Percentiles rank a stretch among this genome's conserved stretches.
Evolutionary conservation across 2,797 vertebrate species (phyloP).

Genomic region (Orestias chungarensis): DNA sequence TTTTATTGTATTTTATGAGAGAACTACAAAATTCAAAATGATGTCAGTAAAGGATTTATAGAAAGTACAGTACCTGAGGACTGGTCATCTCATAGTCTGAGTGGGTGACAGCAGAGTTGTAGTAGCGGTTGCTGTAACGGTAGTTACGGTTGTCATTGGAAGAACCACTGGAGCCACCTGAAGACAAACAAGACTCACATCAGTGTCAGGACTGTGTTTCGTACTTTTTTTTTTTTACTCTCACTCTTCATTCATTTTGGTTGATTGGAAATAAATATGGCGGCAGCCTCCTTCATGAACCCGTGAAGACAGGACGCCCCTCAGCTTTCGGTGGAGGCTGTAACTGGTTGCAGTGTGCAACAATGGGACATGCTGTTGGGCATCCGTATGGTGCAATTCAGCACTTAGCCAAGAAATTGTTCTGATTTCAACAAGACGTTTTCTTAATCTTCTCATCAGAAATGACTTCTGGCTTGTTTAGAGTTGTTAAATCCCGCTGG

Average conservation of each 20-base stretch:
- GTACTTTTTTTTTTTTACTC: not conserved
- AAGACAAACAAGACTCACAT: conserved; percentile 1
- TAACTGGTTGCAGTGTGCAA: too few relatives aligned
- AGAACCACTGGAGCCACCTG: conserved; percentile 96
- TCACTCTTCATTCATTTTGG: not conserved
- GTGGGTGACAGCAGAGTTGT: conserved; percentile 89
- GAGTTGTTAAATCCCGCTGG: too few relatives aligned
- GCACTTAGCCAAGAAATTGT: too few relatives aligned
- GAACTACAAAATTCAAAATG: too few relatives aligned
- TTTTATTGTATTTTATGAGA: too few relatives aligned
- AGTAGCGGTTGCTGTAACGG: conserved; percentile 94
- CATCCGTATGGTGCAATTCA: too few relatives aligned
- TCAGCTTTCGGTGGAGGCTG: too few relatives aligned
- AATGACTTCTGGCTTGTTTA: too few relatives aligned
- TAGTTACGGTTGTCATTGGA: conserved; percentile 95
- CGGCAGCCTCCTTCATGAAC: not conserved
- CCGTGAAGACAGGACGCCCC: not conserved
- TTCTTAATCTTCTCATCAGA: too few relatives aligned
- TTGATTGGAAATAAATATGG: not conserved
- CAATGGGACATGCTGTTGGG: too few relatives aligned
- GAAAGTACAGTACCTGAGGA: conserved; percentile 92
- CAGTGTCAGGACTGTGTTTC: not conserved
- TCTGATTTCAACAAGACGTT: too few relatives aligned
- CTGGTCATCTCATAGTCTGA: conserved; percentile 96
- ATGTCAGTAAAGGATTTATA: too few relatives aligned